phyloP scores from a whole-genome alignment of 2,113 vertebrate genomes.

The Mus spicilegus region DNA sequence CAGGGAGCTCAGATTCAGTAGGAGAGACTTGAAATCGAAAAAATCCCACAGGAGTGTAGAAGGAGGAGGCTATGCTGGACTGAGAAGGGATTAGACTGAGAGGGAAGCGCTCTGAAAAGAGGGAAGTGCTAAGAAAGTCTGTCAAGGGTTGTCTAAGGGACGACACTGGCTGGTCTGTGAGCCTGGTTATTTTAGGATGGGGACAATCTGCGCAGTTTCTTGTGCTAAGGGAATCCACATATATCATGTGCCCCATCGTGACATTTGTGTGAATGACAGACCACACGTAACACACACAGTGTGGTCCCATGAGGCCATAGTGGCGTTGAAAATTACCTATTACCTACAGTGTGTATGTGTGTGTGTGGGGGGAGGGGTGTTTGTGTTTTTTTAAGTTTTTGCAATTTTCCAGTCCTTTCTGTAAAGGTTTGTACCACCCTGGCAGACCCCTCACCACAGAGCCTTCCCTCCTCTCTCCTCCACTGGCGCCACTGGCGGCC shows the following conservation, averaged over 20 bases:
- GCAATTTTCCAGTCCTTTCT: not conserved
- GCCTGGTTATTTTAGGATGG: not conserved
- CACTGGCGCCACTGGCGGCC: not conserved
- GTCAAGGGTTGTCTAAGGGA: not conserved
- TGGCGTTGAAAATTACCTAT: not conserved
- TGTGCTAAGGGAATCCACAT: not conserved
- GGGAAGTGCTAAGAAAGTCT: fast-evolving
- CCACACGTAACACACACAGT: not conserved
- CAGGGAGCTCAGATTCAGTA: not conserved
- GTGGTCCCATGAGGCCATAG: not conserved
- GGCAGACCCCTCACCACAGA: not conserved
- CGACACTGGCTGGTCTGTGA: fast-evolving
- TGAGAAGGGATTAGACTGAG: not conserved
- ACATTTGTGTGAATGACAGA: not conserved
- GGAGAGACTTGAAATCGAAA: not conserved
- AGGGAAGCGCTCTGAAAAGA: not conserved
- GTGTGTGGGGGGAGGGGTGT: not conserved
- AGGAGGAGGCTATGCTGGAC: fast-evolving
- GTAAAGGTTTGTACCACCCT: no score
- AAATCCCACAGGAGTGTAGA: not conserved
- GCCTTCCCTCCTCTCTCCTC: not conserved
- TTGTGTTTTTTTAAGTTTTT: not conserved
- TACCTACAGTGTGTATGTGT: not conserved
- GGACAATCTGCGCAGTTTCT: fast-evolving
- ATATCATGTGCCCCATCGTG: no score